Evolutionary conservation across 1,140 invertebrate species (phyloP).

Genomic region (Gryon sp.): DNA sequence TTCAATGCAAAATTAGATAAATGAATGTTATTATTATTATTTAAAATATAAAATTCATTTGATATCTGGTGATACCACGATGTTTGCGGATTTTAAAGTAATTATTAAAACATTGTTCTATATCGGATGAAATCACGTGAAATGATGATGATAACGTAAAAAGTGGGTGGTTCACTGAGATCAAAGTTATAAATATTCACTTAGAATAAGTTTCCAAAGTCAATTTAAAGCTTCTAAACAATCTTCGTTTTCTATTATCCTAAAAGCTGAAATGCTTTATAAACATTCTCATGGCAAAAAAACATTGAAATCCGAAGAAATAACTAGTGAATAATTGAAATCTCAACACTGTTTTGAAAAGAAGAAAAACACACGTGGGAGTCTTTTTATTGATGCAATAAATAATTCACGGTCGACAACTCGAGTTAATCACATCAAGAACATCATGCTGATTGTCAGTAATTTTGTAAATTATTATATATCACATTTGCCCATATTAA

Average conservation of each 20-base stretch:
- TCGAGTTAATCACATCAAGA: constrained; percentile 18
- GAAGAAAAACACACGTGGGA: constrained; percentile 6
- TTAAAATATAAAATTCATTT: no score
- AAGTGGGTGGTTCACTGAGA: constrained; percentile 44
- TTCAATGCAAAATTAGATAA: no score
- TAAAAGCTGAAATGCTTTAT: no score
- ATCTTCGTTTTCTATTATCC: neutral
- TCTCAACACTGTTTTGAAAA: no score
- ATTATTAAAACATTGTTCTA: neutral
- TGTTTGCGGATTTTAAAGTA: neutral
- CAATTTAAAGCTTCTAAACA: neutral
- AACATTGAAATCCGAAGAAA: neutral
- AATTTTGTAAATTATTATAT: constrained; percentile 16
- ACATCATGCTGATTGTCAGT: constrained; percentile 3
- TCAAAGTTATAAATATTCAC: constrained; percentile 45
- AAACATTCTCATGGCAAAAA: neutral
- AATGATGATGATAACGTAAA: constrained; percentile 29
- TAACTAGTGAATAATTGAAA: neutral
- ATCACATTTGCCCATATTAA: no score
- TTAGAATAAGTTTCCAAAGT: constrained; percentile 17
- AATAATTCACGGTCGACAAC: constrained; percentile 21
- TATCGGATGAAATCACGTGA: constrained; percentile 9
- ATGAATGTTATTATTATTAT: no score
- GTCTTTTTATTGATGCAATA: neutral
- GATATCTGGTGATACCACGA: no score